Evolutionary conservation across 2,888 invertebrate genomes (phyloP), one percentile per base, ranked within the genome.

Genomic region (Apantesis nais): DNA sequence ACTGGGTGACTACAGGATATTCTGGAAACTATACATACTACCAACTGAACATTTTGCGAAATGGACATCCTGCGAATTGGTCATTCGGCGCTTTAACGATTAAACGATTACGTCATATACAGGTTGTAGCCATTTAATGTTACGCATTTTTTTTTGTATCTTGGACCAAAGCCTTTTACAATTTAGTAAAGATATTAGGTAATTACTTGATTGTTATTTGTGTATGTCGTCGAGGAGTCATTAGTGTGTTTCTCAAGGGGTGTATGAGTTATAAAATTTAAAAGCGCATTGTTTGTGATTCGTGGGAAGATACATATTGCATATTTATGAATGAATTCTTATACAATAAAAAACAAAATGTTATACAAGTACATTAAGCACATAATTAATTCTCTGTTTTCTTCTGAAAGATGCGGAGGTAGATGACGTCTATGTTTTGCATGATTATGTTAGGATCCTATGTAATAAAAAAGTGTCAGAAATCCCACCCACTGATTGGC

Each of bases 211-310:
- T 55, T 55, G 25, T 25, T 25, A 25, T 55, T 55, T 55, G 29
- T 55, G 25, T 55, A 11, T 55, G 3, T 0, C 55, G 29, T 55
- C 25, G 14, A 55, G 14, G 14, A 12, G 29, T 55, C 29, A 16
- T 55, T 55, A 37, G 62, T 62, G 22, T 62, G 22, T 37, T 63
- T 41, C 62, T 63, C 63, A 63, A 63, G 44, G 19, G 1, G 29
- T 44, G 31, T 22, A 48, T 22, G 64, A 44, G 4, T 11, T 48
- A 64, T 64, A 64, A 64, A 64, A 64, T 29, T 64, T 64, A 48
- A 63, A 48, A 9, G 14, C 31, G 31, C 64, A 64, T 63, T 63
- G 39, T 63, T 63, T 63, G 29, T 29, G 41, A 44, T 44, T 44
- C 41, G 63, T 63, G 63, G 63, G 63, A 63, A 31, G 31, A 14